phyloP scores from a whole-genome alignment of 2,888 invertebrate species.

The Lepeophtheirus nordmannii region DNA sequence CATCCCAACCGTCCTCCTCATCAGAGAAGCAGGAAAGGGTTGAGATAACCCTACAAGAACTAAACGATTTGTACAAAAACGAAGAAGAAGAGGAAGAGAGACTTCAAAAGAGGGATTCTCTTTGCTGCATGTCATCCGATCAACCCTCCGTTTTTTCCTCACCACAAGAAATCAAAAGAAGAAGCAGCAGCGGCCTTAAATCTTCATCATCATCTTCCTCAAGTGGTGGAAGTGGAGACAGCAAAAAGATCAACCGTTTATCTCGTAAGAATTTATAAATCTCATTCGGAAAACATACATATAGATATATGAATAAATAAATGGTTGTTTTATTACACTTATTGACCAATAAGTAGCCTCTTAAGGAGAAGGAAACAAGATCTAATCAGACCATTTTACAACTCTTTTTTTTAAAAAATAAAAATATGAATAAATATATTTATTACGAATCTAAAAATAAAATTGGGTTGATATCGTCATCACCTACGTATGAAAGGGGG shows the following conservation, averaged over 20 bases:
- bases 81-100: constrained; percentile 10
- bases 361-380: too few species aligned
- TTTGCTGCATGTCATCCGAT: too few species aligned
- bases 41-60: constrained; percentile 9
- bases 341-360: too few species aligned
- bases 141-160: not conserved
- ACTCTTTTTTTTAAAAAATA: too few species aligned
- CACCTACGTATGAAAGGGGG: too few species aligned
- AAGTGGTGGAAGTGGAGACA: not conserved
- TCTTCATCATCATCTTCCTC: not conserved
- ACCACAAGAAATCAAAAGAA: not conserved
- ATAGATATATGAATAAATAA: not conserved
- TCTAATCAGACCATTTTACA: too few species aligned
- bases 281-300: not conserved
- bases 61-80: constrained; percentile 14
- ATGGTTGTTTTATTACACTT: too few species aligned
- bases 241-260: not conserved
- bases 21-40: not conserved
- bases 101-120: not conserved
- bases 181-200: not conserved
- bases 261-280: not conserved
- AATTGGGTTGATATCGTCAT: too few species aligned
- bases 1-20: not conserved
- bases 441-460: too few species aligned
- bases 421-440: too few species aligned